Evolutionary conservation across 2,888 invertebrate genomes (phyloP), one percentile per base, ranked within the genome.

Genomic region (Zhuqinia jingwanae): DNA sequence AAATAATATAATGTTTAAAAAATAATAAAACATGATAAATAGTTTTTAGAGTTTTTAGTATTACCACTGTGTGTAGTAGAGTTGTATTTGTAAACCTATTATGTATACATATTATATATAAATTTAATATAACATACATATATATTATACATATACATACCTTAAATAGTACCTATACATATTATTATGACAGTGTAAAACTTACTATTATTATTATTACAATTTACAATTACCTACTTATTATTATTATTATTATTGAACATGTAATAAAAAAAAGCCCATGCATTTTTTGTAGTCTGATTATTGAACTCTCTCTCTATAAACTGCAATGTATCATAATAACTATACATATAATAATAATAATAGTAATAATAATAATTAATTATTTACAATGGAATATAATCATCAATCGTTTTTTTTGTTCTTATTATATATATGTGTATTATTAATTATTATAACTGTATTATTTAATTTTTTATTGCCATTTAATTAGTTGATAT

Each of bases 231-330:
- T 78, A 78, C 63, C 60, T 78, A 78, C 36, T 77, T 6, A 20
- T 73, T 1, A 30, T 73, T 73, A 25, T 17, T 50, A 50, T 30
- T 73, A 70, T 42, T 70, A 68, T 73, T 17, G 6, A 27, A 45
- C 30, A 45, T 13, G 70, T 47, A 50, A 50, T 58, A 56, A 76
- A 42, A 45, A 80, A 42, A 45, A 80, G 79, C 79, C 79, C 79
- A 80, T 80, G 79, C 79, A 80, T 80, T 80, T 78, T 80, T 80
- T 80, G 79, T 80, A 80, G 79, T 80, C 79, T 80, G 79, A 80
- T 80, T 47, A 78, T 77, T 77, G 58, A 58, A 58, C 78, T 80
- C 79, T 78, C 78, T 65, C 78, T 80, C 79, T 78, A 63, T 65
- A 36, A 36, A 36, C 53, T 77, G 78, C 78, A 78, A 78, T 78